Base-by-base conservation (phyloP, 2,797 vertebrate species). In the Glossophaga mutica region DNA sequence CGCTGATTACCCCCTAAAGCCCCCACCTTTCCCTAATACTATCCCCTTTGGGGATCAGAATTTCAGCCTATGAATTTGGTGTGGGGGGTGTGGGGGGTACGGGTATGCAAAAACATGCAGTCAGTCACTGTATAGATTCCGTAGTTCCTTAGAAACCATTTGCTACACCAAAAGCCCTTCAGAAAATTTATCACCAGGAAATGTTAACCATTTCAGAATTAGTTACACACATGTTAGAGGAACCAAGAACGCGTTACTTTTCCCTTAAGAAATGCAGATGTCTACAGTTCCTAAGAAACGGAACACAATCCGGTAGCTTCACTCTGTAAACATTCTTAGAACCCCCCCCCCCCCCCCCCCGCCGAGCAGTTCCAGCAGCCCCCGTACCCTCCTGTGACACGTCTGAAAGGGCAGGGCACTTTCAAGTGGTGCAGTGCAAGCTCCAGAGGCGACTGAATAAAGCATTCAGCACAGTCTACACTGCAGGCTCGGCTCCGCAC, bases 121-220 rank as follows among this genome's bases (percentile, higher is more conserved):
- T 86, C 22, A 14, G 3, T 73, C 37, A 37, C 6, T 10, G 32
- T 62, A 9, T 9, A 50, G 37, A 92, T 39, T 39, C 57, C n/a
- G 1, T 90, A 65, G 76, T 86, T 90, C 85, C 79, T 85, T 90
- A 65, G 95, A 95, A 74, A 87, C 26, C 22, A 52, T 48, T 50
- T 42, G 68, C 65, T 59, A 92, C 6, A 87, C 21, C 24, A 9
- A 59, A 74, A 95, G 29, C 11, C 65, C 67, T 91, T 68, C 42
- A 32, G 92, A 68, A 94, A 87, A 50, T 32, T 42, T 70, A 86
- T 83, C 70, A 74, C 22, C 57, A 86, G 50, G 70, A 96, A 95
- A 94, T 81, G 79, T 39, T 74, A 50, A 88, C 55, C 52, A 46
- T 95, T 87, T 95, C 78, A 77, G 67, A 92, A 91, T 78, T 57